A percentile compares a stretch with the other conserved stretches of the same genome.
phyloP scores from a whole-genome alignment of 2,797 vertebrate genomes.

The Ataeniobius toweri region DNA sequence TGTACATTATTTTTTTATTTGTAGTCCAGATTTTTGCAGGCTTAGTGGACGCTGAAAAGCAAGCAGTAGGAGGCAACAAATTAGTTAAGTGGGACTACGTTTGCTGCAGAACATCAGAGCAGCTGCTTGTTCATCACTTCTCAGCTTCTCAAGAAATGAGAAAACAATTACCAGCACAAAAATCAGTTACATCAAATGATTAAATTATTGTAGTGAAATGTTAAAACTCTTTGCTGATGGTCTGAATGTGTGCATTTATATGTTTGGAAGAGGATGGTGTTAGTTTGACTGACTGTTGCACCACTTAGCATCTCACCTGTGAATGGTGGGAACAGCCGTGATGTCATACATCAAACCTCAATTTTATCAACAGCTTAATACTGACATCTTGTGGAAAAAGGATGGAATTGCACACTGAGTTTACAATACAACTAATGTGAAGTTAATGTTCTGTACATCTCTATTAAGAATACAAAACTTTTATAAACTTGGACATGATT shows the following conservation, averaged over 20 bases:
- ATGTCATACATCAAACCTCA: slow-evolving; percentile 4
- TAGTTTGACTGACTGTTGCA: not conserved
- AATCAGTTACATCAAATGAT: not conserved
- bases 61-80: not conserved
- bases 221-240: not conserved
- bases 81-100: not conserved
- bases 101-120: not conserved
- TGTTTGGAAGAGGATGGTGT: not conserved
- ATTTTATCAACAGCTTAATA: slow-evolving; percentile 31
- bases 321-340: slow-evolving; percentile 27
- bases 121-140: not conserved
- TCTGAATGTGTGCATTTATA: not conserved
- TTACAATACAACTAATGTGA: no score
- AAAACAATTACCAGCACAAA: not conserved
- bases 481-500: not conserved
- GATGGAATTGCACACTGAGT: not conserved
- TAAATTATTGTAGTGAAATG: not conserved
- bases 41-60: not conserved
- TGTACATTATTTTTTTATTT: not conserved
- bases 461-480: not conserved
- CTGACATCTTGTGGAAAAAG: slow-evolving; percentile 60
- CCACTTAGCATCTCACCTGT: not conserved
- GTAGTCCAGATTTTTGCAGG: not conserved
- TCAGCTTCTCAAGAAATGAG: not conserved
- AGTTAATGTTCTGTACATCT: not conserved